A percentile compares a stretch with the other conserved stretches of the same genome.
These are phyloP conservation scores for Porites lobata DNA, from an alignment of 92 coral and sea anemone genomes.

Conservation along the genomic window DNA sequence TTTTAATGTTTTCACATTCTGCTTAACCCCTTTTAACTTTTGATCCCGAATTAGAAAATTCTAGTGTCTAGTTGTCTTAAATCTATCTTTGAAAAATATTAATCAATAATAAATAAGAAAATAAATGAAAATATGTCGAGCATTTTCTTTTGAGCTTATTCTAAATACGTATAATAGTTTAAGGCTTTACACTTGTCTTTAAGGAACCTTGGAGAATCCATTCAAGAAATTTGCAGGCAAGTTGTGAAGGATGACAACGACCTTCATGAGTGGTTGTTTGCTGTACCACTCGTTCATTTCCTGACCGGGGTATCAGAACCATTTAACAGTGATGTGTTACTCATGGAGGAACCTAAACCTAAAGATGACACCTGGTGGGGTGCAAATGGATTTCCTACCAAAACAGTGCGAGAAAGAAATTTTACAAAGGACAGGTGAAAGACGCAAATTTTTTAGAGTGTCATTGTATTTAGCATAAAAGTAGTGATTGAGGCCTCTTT, in stretches of 20 bases:
- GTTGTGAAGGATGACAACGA: constrained; percentile 16
- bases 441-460: neutral
- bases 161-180: too few species aligned
- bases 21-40: too few species aligned
- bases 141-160: too few species aligned
- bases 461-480: neutral
- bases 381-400: constrained; percentile 63
- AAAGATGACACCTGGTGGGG: constrained; percentile 70
- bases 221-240: constrained; percentile 53
- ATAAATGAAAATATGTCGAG: too few species aligned
- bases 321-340: constrained; percentile 32
- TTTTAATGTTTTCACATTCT: too few species aligned
- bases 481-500: neutral
- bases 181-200: too few species aligned
- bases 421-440: constrained; percentile 19
- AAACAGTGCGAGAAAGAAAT: constrained; percentile 26
- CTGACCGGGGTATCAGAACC: constrained; percentile 32
- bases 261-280: constrained; percentile 73
- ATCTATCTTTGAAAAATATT: too few species aligned
- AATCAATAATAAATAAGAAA: too few species aligned
- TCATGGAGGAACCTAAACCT: constrained; percentile 53
- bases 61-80: too few species aligned
- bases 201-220: constrained; percentile 59
- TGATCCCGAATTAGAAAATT: too few species aligned
- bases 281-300: constrained; percentile 6